Conservation (phyloP, 2,888 invertebrate species). For the Cabera pusaria region DNA sequence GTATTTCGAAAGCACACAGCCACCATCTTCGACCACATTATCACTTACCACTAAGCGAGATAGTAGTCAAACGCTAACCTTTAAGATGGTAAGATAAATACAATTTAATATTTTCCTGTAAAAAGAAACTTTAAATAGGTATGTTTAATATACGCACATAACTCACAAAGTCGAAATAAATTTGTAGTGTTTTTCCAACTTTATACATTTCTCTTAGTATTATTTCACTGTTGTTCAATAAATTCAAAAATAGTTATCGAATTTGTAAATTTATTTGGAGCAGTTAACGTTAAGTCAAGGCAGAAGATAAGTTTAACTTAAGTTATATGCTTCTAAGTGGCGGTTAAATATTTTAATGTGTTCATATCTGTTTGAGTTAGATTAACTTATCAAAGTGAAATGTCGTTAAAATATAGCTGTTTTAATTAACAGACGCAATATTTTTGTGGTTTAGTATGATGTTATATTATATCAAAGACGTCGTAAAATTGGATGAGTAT, state of each 20-base stretch:
- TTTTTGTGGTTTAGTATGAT: too few relatives aligned
- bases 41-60: too few relatives aligned
- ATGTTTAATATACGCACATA: too few relatives aligned
- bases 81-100: too few relatives aligned
- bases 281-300: slow-evolving; percentile 10
- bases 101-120: too few relatives aligned
- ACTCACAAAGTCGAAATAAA: too few relatives aligned
- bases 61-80: too few relatives aligned
- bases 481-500: too few relatives aligned
- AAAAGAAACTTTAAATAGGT: too few relatives aligned
- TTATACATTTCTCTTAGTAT: slow-evolving; percentile 1
- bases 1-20: too few relatives aligned
- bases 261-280: slow-evolving; percentile 15
- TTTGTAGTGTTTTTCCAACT: neutral
- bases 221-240: slow-evolving; percentile 1
- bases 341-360: slow-evolving; percentile 3
- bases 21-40: too few relatives aligned
- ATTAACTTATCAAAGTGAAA: slow-evolving; percentile 14
- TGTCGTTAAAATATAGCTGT: slow-evolving; percentile 11
- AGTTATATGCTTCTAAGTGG: slow-evolving; percentile 22
- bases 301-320: slow-evolving; percentile 10
- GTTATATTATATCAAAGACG: too few relatives aligned
- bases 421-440: slow-evolving; percentile 13
- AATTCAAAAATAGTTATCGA: slow-evolving; percentile 10
- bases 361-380: slow-evolving; percentile 8